phyloP scores from a whole-genome alignment of 2,888 invertebrate genomes.

The Schrankia costaestrigalis region DNA sequence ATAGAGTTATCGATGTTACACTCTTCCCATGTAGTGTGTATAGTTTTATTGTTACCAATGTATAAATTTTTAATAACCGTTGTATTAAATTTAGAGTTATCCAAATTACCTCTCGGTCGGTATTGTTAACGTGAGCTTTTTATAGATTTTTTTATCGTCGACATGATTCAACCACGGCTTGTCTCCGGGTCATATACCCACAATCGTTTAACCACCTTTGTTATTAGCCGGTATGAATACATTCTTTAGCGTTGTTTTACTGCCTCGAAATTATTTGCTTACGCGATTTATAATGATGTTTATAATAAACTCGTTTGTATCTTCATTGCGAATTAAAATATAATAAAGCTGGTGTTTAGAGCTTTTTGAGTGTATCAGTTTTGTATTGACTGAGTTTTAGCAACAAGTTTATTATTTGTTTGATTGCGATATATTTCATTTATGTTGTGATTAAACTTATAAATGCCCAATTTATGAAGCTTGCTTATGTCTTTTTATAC shows the following conservation, averaged over 20 bases:
- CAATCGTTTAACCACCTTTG: conserved; percentile 26
- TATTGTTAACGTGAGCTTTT: conserved; percentile 28
- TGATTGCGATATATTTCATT: too few relatives aligned
- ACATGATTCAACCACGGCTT: conserved; percentile 55
- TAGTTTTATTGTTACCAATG: conserved; percentile 16
- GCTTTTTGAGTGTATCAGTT: too few relatives aligned
- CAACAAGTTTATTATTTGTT: too few relatives aligned
- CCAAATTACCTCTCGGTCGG: conserved; percentile 25
- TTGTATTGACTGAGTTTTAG: too few relatives aligned
- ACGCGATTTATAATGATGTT: conserved; percentile 9
- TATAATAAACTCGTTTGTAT: conserved; percentile 6
- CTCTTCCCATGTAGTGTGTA: conserved; percentile 12
- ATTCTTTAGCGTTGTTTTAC: conserved; percentile 25
- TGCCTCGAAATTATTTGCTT: conserved; percentile 4
- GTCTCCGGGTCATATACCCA: conserved; percentile 61
- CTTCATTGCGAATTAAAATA: neutral
- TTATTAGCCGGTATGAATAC: conserved; percentile 20
- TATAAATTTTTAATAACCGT: conserved; percentile 10
- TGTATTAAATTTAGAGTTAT: conserved; percentile 18
- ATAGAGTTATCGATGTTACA: too few relatives aligned
- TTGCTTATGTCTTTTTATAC: too few relatives aligned
- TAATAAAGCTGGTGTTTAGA: too few relatives aligned
- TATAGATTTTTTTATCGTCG: conserved; percentile 40
- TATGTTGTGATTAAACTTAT: too few relatives aligned
- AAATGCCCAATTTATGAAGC: too few relatives aligned